These are phyloP conservation scores for Lepeophtheirus salmonis DNA, from an alignment of 1,140 invertebrate genomes.

Conservation along the genomic window DNA sequence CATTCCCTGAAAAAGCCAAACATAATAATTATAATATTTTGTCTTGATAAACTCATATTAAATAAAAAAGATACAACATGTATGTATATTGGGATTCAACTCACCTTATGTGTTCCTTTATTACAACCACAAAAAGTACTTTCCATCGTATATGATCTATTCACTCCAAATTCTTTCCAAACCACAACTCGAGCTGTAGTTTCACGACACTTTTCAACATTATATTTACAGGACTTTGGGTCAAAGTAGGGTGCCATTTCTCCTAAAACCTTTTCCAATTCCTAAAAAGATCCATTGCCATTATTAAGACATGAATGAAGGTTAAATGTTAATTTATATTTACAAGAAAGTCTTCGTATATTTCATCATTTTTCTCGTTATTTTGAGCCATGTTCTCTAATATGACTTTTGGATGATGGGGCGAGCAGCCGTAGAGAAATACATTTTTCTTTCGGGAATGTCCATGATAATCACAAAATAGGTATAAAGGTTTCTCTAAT, in stretches of 20 bases:
- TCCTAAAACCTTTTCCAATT: not conserved
- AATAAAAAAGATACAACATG: not conserved
- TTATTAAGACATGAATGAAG: not conserved
- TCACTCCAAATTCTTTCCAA: constrained; percentile 59
- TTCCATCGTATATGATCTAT: constrained; percentile 62
- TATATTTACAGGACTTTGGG: constrained; percentile 51
- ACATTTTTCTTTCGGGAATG: constrained; percentile 72
- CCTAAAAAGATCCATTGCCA: constrained; percentile 1
- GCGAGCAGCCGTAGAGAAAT: constrained; percentile 69
- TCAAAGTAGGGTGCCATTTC: constrained; percentile 43
- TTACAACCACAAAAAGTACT: constrained; percentile 68
- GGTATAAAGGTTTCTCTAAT: constrained; percentile 38
- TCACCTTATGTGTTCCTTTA: constrained; percentile 45
- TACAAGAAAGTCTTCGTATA: not conserved
- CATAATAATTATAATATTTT: not conserved
- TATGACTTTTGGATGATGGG: constrained; percentile 27
- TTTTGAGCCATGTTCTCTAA: not conserved
- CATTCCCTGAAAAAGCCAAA: not conserved
- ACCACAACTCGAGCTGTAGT: constrained; percentile 61
- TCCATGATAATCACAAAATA: constrained; percentile 76
- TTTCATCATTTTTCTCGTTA: not conserved
- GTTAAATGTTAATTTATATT: not conserved
- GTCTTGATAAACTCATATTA: not conserved
- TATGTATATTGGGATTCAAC: not conserved
- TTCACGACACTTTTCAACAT: constrained; percentile 54